phyloP scores from a whole-genome alignment of 2,113 vertebrate genomes.

The Beaufortia kweichowensis region DNA sequence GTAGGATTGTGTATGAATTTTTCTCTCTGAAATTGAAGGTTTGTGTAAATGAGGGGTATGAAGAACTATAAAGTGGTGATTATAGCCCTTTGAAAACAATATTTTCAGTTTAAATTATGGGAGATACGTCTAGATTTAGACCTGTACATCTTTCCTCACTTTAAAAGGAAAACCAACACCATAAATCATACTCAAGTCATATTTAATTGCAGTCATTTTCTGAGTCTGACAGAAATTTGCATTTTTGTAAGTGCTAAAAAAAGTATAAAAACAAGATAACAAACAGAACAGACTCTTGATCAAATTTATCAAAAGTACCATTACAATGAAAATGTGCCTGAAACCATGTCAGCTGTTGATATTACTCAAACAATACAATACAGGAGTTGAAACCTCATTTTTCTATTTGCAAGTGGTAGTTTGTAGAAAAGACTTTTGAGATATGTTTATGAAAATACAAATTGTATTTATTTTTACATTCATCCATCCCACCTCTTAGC shows the following conservation, averaged over 20 bases:
- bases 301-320: neutral
- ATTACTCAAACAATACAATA: neutral
- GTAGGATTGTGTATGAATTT: slow-evolving; percentile 4
- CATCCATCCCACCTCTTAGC: slow-evolving; percentile 30
- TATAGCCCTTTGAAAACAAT: neutral
- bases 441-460: slow-evolving; percentile 29
- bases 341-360: neutral
- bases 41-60: slow-evolving; percentile 11
- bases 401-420: neutral
- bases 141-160: neutral
- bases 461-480: slow-evolving; percentile 27
- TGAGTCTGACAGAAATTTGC: slow-evolving; percentile 4
- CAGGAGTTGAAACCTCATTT: neutral
- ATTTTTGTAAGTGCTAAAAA: neutral
- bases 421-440: slow-evolving; percentile 25
- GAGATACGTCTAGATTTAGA: slow-evolving; percentile 20
- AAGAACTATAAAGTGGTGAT: slow-evolving; percentile 8
- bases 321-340: slow-evolving; percentile 5
- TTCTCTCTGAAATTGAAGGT: slow-evolving; percentile 11
- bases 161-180: slow-evolving; percentile 14
- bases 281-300: neutral
- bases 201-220: slow-evolving; percentile 33
- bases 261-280: neutral
- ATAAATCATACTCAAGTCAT: neutral
- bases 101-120: slow-evolving; percentile 6